Conservation (phyloP, 64 coral and sea anemone genomes). For the Montipora capricornis region DNA sequence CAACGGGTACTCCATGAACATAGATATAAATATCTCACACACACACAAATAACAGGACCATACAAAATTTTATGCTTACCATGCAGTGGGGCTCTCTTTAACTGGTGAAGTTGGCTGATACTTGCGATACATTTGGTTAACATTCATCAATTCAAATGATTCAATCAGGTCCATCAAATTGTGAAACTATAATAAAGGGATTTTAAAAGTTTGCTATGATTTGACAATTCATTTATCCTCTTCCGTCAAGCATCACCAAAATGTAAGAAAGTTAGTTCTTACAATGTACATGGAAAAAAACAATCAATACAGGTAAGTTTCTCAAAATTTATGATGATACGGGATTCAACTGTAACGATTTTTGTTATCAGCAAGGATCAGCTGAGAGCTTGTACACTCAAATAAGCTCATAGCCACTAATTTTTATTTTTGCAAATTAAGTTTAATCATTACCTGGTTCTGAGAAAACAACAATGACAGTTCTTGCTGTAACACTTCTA, state of each 20-base stretch:
- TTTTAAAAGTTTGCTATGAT: too few species aligned
- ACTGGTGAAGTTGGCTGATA: conserved; percentile 78
- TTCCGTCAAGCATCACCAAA: too few species aligned
- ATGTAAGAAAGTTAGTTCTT: too few species aligned
- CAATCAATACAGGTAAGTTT: too few species aligned
- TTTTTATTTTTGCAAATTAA: too few species aligned
- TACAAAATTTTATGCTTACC: neutral
- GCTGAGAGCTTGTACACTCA: neutral
- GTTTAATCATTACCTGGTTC: conserved; percentile 70
- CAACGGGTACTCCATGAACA: neutral
- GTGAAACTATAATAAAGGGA: conserved; percentile 70
- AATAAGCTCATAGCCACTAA: neutral
- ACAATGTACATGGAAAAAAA: too few species aligned
- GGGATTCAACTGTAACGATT: too few species aligned
- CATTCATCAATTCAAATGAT: conserved; percentile 88
- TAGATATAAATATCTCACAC: neutral
- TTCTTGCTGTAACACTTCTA: conserved; percentile 88
- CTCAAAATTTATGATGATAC: too few species aligned
- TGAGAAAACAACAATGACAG: conserved; percentile 83
- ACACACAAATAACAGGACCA: neutral
- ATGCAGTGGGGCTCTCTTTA: neutral
- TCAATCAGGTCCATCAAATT: conserved; percentile 95
- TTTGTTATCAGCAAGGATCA: neutral
- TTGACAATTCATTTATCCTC: too few species aligned
- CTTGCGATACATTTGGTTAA: conserved; percentile 88